Conservation (phyloP, 2,888 invertebrate species). For the Automeris io region DNA sequence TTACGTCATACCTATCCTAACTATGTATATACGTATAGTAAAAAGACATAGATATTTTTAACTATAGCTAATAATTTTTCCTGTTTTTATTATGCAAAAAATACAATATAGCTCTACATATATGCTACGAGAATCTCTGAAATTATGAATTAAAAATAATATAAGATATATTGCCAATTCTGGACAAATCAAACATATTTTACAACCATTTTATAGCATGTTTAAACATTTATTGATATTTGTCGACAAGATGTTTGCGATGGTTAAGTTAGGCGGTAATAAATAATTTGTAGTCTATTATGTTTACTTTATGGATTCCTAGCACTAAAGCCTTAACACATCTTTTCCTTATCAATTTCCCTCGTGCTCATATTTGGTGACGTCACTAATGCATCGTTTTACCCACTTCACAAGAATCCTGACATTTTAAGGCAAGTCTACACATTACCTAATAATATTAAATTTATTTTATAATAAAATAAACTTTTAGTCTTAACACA, state of each 20-base stretch:
- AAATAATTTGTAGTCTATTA: neutral
- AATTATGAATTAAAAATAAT: no score
- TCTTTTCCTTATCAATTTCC: constrained; percentile 19
- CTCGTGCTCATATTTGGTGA: constrained; percentile 10
- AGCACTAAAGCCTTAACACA: constrained; percentile 11
- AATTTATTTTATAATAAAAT: neutral
- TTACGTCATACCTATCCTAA: no score
- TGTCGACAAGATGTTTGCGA: neutral
- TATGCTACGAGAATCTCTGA: no score
- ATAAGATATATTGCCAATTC: no score
- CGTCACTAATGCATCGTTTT: constrained; percentile 13
- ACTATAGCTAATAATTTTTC: no score
- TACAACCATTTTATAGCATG: neutral
- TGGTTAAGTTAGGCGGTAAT: neutral
- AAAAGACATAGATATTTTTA: no score
- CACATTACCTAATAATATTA: constrained; percentile 6
- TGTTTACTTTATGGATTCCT: constrained; percentile 11
- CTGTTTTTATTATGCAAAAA: no score
- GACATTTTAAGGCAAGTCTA: constrained; percentile 20
- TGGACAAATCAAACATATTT: neutral
- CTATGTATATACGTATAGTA: no score
- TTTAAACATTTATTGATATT: neutral
- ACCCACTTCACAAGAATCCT: constrained; percentile 18
- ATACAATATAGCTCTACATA: no score
- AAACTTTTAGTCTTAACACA: neutral